phyloP scores from a whole-genome alignment of 2,113 vertebrate genomes.

The Progne subis region DNA sequence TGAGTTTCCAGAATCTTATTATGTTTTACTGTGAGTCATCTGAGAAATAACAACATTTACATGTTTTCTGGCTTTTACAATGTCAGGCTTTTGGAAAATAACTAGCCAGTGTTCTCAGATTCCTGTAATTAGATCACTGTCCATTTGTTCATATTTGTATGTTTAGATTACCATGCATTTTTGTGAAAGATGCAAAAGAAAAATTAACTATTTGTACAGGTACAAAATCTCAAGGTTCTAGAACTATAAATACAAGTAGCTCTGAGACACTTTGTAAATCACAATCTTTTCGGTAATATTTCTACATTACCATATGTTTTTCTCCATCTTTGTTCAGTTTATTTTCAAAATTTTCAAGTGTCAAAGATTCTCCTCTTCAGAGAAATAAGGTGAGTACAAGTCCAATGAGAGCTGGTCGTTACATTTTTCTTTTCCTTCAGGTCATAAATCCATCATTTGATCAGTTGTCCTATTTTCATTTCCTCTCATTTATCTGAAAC shows the following conservation, averaged over 20 bases:
- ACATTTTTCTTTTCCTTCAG: background rate
- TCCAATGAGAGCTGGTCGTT: background rate
- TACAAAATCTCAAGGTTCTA: background rate
- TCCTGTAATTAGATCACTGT: background rate
- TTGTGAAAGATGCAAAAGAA: background rate
- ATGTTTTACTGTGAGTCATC: background rate
- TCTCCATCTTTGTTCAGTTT: background rate
- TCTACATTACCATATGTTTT: background rate
- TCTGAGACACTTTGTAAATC: background rate
- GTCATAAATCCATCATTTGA: background rate
- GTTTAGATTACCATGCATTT: background rate
- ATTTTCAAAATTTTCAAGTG: background rate
- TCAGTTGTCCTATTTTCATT: background rate
- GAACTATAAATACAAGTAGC: background rate
- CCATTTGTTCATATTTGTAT: background rate
- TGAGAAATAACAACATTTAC: background rate
- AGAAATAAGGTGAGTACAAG: background rate
- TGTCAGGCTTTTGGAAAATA: background rate
- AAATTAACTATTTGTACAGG: background rate
- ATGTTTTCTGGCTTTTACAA: background rate
- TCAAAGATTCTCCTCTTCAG: background rate
- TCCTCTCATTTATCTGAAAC: background rate
- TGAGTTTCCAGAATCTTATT: background rate
- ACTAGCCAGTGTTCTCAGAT: background rate
- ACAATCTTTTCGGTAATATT: background rate